These are phyloP conservation scores for Xiphorhynchus erythropygius DNA, from an alignment of 2,797 vertebrate genomes.

Conservation along the genomic window DNA sequence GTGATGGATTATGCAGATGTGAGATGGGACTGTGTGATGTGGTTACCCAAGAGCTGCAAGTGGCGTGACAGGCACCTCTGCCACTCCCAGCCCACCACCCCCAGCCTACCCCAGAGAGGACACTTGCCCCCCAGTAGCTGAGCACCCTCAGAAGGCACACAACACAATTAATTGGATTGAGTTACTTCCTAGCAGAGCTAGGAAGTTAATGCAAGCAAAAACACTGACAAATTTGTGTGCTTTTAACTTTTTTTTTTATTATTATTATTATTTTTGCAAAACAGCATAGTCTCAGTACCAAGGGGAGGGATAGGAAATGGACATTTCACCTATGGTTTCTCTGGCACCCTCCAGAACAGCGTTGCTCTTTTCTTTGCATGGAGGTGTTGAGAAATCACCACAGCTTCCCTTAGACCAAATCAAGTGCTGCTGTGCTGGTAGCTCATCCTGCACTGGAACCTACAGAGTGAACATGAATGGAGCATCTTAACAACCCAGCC, in stretches of 20 bases:
- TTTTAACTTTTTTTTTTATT: no score
- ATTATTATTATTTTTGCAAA: background rate
- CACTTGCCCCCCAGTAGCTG: background rate
- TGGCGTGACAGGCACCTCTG: fast-evolving
- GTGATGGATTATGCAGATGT: conserved; percentile 52
- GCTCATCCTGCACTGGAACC: background rate
- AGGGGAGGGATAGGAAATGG: background rate
- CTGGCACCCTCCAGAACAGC: background rate
- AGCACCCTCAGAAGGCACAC: background rate
- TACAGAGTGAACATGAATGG: fast-evolving
- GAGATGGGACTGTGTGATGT: conserved; percentile 14
- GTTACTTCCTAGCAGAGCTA: background rate
- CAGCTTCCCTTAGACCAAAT: background rate
- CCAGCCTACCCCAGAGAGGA: background rate
- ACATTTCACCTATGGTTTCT: background rate
- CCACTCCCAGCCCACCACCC: background rate
- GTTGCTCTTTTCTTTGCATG: background rate
- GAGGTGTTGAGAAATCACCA: background rate
- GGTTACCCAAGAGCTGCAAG: background rate
- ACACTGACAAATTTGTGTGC: fast-evolving
- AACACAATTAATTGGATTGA: background rate
- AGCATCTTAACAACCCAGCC: background rate
- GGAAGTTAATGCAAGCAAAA: background rate
- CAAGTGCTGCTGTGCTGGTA: fast-evolving
- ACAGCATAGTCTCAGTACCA: background rate